These are phyloP conservation scores for Amyelois transitella DNA, from an alignment of 1,140 invertebrate genomes.

Conservation along the genomic window DNA sequence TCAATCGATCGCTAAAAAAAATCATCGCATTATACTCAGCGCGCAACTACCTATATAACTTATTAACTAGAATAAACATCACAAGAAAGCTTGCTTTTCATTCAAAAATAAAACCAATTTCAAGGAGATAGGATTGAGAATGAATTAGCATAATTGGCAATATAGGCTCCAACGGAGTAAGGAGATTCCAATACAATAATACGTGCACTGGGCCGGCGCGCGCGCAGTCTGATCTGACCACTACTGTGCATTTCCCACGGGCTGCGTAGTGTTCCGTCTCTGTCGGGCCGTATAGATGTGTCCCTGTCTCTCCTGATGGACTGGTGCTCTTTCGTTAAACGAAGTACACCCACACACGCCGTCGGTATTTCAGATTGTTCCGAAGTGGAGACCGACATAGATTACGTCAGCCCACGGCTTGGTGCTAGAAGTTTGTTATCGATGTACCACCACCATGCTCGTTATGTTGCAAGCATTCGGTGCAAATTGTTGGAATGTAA, in stretches of 20 bases:
- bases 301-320: conserved; percentile 57
- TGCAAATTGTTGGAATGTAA: conserved; percentile 8
- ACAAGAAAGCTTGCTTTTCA: conserved; percentile 6
- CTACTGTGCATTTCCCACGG: conserved; percentile 76
- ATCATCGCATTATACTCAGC: conserved; percentile 57
- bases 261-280: conserved; percentile 42
- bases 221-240: conserved; percentile 71
- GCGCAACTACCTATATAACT: conserved; percentile 43
- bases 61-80: conserved; percentile 26
- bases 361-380: conserved; percentile 70
- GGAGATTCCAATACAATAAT: conserved; percentile 62
- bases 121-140: neutral
- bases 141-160: conserved; percentile 4
- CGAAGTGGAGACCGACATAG: conserved; percentile 55
- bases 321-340: conserved; percentile 69
- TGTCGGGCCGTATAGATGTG: conserved; percentile 37
- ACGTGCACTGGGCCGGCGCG: conserved; percentile 69
- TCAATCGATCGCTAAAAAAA: conserved; percentile 69
- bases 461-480: conserved; percentile 6
- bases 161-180: conserved; percentile 43
- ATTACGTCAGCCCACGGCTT: conserved; percentile 60
- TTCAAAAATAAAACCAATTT: neutral
- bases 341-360: conserved; percentile 70
- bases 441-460: conserved; percentile 26
- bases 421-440: conserved; percentile 39